phyloP scores from a whole-genome alignment of 2,797 vertebrate genomes.

The Pampus argenteus region DNA sequence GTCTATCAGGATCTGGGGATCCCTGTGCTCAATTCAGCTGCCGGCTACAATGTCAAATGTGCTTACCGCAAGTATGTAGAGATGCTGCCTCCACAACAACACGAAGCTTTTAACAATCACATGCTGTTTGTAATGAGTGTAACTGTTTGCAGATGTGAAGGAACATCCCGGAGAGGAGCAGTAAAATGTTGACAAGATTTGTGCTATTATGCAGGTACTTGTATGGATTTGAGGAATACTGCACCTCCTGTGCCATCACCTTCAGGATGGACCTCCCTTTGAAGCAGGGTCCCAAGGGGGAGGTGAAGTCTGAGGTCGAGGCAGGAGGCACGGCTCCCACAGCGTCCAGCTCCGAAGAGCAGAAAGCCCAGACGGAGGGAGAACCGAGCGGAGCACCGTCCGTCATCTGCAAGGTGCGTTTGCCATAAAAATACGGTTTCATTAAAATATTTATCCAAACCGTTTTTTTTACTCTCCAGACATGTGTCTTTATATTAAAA shows the following conservation, averaged over 20 bases:
- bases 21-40: slow-evolving; percentile 88
- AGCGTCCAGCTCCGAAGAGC: slow-evolving; percentile 67
- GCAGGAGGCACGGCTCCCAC: slow-evolving; percentile 27
- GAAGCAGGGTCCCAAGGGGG: slow-evolving; percentile 76
- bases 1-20: slow-evolving; percentile 89
- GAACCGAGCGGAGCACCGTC: slow-evolving; percentile 53
- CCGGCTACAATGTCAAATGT: slow-evolving; percentile 89
- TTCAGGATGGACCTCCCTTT: slow-evolving; percentile 88
- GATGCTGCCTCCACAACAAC: slow-evolving; percentile 4
- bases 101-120: slow-evolving; percentile 5
- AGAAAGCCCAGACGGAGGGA: slow-evolving; percentile 60
- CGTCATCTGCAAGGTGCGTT: slow-evolving; percentile 76
- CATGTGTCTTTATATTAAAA: slow-evolving; percentile 30
- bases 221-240: slow-evolving; percentile 88
- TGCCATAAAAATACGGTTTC: background rate
- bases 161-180: background rate
- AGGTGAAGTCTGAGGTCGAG: slow-evolving; percentile 71
- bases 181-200: slow-evolving; percentile 17
- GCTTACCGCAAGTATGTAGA: slow-evolving; percentile 88
- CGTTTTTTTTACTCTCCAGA: background rate
- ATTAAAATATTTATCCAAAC: background rate
- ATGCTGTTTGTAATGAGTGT: background rate
- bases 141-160: background rate
- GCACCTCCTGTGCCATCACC: slow-evolving; percentile 84
- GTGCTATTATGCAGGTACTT: slow-evolving; percentile 80